Evolutionary conservation across 2,888 invertebrate genomes (phyloP).

Genomic region (Brachypterus glaber): DNA sequence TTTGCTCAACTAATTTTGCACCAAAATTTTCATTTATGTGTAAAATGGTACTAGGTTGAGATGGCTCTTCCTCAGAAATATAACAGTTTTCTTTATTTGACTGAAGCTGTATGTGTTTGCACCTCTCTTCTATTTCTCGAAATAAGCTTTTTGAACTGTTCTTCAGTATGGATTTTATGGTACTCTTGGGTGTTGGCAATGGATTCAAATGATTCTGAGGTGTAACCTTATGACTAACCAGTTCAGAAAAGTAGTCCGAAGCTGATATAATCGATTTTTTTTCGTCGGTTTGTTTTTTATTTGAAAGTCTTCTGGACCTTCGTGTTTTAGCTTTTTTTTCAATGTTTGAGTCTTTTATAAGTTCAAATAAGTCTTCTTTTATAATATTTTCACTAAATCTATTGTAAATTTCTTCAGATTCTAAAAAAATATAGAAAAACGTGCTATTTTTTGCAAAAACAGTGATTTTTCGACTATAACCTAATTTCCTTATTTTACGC

Average conservation of each 20-base stretch:
- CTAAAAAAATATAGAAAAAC: constrained; percentile 5
- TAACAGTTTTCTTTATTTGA: no score
- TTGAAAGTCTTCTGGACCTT: no score
- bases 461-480: no score
- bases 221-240: no score
- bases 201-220: background rate
- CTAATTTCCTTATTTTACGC: no score
- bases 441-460: no score
- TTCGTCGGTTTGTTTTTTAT: constrained; percentile 12
- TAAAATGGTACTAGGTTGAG: no score
- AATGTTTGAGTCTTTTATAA: no score
- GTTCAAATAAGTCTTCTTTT: constrained; percentile 21
- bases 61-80: no score
- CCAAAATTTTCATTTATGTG: background rate
- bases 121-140: constrained; percentile 21
- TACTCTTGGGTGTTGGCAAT: background rate
- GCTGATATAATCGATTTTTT: constrained; percentile 8
- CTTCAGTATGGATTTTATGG: constrained; percentile 1
- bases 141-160: constrained; percentile 23
- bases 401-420: constrained; percentile 10
- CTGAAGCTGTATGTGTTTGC: constrained; percentile 9
- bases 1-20: constrained; percentile 8
- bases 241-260: no score
- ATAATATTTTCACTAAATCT: constrained; percentile 13
- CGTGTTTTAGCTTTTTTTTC: no score